Conservation (phyloP, 92 coral and sea anemone genomes). For the Pocillopora grandis region DNA sequence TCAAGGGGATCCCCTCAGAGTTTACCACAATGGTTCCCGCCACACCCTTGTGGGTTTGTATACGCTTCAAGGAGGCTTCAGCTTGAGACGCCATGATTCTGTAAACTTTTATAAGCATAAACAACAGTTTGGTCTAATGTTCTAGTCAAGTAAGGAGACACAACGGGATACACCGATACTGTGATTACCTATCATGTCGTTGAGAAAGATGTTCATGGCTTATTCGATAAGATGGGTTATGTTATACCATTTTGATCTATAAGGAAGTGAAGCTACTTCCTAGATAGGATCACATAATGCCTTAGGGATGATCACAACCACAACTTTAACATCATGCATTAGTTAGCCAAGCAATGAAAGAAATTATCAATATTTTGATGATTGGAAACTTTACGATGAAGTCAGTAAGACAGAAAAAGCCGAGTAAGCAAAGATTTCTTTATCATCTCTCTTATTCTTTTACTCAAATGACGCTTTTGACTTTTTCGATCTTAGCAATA, state of each 20-base stretch:
- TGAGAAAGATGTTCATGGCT: not conserved
- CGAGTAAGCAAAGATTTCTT: too few species aligned
- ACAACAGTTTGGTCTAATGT: not conserved
- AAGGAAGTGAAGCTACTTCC: too few species aligned
- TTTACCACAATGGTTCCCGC: constrained; percentile 82
- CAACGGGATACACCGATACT: not conserved
- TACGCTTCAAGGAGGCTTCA: constrained; percentile 72
- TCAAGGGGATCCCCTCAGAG: constrained; percentile 73
- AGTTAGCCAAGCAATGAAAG: too few species aligned
- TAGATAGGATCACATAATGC: too few species aligned
- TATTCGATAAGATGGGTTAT: not conserved
- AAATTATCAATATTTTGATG: too few species aligned
- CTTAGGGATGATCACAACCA: too few species aligned
- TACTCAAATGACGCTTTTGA: too few species aligned
- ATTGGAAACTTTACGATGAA: too few species aligned
- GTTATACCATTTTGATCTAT: not conserved
- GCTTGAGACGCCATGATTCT: constrained; percentile 49
- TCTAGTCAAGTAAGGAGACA: not conserved
- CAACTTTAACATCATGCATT: too few species aligned
- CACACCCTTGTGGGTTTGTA: constrained; percentile 69
- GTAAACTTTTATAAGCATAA: not conserved
- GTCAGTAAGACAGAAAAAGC: too few species aligned
- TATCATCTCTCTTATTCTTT: too few species aligned
- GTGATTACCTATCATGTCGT: not conserved
- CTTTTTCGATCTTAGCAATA: too few species aligned